Evolutionary conservation across 1,140 invertebrate species (phyloP), one percentile per base, ranked within the genome.

Genomic region (Marisa cornuarietis): DNA sequence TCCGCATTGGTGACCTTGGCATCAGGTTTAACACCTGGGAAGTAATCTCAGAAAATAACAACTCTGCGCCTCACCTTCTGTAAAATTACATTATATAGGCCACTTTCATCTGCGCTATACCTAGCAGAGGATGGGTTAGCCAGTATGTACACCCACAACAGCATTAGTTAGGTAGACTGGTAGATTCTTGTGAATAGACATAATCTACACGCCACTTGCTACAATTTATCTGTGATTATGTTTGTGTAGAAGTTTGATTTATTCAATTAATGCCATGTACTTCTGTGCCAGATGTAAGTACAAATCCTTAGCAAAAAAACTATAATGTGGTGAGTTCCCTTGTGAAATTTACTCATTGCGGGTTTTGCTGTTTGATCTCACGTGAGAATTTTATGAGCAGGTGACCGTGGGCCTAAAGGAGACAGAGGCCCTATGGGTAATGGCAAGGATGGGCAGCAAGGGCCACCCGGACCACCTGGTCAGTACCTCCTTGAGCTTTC

Each of bases 381-480:
- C 22, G 62, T 51, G 11, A 20, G 51, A 22, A 0, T 79, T 69
- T 51, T 63, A 16, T 79, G 31, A 26, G 24, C 79, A 81, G 87
- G 87, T 51, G 73, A 79, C 51, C 76, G 79, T 62, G 87, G 87
- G 73, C 80, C 83, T 4, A 84, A 83, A 58, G 87, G 87, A 62
- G 84, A 87, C 14, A 82, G 83, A 24, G 87, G 87, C 62, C 79
- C 82, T 10, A 80, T 76, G 54, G 87, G 87, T 1, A 81, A 85
- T 68, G 87, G 86, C n/a, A 79, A 69, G 72, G 51, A 72, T 51
- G 87, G 86, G 74, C 77, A 75, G 72, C 76, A 74, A n/a, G 84
- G 85, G 26, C 79, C 82, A 71, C 66, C 80, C 54, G 89, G 85
- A 62, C 69, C 83, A 20, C 79, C 82, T 80, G 86, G 86, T 86